phyloP scores from a whole-genome alignment of 2,888 invertebrate species.

The Meliscaeva auricollis region DNA sequence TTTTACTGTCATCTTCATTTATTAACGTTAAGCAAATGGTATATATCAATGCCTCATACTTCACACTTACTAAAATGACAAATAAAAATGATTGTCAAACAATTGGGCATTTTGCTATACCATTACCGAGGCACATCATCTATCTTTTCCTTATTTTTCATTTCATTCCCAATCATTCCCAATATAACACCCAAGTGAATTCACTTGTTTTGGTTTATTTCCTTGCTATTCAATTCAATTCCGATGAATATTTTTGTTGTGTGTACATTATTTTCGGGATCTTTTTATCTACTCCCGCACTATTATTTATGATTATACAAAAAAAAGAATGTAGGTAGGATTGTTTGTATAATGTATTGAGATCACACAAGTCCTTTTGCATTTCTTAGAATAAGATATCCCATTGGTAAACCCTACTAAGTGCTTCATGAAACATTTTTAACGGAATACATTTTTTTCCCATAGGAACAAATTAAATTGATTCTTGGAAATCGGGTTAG shows the following conservation, averaged over 20 bases:
- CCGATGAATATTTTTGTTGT: slow-evolving; percentile 39
- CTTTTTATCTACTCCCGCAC: slow-evolving; percentile 69
- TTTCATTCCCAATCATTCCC: slow-evolving; percentile 10
- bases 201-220: slow-evolving; percentile 18
- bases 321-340: background rate
- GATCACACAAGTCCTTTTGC: slow-evolving; percentile 39
- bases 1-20: too few species aligned
- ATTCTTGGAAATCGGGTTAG: slow-evolving; percentile 38
- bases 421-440: slow-evolving; percentile 65
- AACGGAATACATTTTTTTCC: slow-evolving; percentile 56
- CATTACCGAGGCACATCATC: background rate
- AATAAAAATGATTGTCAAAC: too few species aligned
- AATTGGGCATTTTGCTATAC: too few species aligned
- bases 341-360: too few species aligned
- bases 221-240: slow-evolving; percentile 28
- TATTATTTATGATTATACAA: slow-evolving; percentile 62
- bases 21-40: too few species aligned
- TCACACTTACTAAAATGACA: too few species aligned
- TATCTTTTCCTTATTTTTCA: background rate
- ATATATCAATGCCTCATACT: too few species aligned
- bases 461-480: slow-evolving; percentile 35
- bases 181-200: slow-evolving; percentile 16
- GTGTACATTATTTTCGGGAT: slow-evolving; percentile 41
- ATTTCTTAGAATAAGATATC: slow-evolving; percentile 63
- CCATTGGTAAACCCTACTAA: slow-evolving; percentile 53